A percentile compares a stretch with the other conserved stretches of the same genome.
Evolutionary conservation across 2,888 invertebrate species (phyloP).

Genomic region (Venusia cambrica): DNA sequence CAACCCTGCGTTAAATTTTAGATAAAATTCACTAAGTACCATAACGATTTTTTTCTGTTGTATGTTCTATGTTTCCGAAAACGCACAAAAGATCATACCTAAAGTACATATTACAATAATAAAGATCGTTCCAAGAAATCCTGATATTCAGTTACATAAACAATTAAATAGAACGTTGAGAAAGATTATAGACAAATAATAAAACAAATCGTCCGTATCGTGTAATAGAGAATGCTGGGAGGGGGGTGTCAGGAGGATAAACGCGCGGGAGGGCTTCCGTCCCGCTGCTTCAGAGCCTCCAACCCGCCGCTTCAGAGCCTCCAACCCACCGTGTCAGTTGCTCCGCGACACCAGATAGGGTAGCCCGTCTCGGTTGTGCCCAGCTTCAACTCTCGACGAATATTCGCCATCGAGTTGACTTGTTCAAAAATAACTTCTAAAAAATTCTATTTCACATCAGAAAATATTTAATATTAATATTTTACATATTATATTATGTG

Average conservation of each 20-base stretch:
- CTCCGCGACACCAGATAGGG: slow-evolving; percentile 37
- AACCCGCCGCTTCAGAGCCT: slow-evolving; percentile 41
- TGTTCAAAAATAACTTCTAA: neutral
- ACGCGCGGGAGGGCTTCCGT: slow-evolving; percentile 43
- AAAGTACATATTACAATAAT: slow-evolving; percentile 37
- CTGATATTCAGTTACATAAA: slow-evolving; percentile 62
- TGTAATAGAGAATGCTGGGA: slow-evolving; percentile 51
- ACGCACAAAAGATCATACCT: no score
- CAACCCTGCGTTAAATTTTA: no score
- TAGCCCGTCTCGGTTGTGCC: slow-evolving; percentile 8
- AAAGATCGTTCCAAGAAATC: slow-evolving; percentile 51
- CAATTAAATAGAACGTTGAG: slow-evolving; percentile 69
- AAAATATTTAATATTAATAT: no score
- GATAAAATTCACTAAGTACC: no score
- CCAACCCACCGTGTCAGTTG: slow-evolving; percentile 49
- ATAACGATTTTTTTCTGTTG: no score
- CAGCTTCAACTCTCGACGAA: slow-evolving; percentile 6
- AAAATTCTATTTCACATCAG: no score
- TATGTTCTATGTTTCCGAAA: no score
- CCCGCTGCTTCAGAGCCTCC: neutral
- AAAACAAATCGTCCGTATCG: slow-evolving; percentile 69
- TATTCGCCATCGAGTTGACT: slow-evolving; percentile 1
- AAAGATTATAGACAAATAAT: slow-evolving; percentile 75
- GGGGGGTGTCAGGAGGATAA: slow-evolving; percentile 49
- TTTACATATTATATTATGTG: no score